A percentile compares a stretch with the other conserved stretches of the same genome.
These are phyloP conservation scores for Conomelus anceps DNA, from an alignment of 2,888 invertebrate species.

Conservation along the genomic window DNA sequence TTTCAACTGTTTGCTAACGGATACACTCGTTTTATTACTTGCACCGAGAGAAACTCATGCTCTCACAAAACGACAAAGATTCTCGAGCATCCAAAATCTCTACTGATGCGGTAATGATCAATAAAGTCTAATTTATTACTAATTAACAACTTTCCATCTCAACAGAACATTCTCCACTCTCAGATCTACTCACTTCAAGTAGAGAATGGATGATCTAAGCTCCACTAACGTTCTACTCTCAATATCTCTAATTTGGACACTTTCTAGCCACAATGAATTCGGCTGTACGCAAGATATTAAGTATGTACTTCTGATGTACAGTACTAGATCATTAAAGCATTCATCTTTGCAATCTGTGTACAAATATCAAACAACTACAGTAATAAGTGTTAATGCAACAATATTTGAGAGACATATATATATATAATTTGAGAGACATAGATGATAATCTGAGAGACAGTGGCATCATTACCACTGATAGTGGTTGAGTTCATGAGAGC, in stretches of 20 bases:
- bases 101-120: background rate
- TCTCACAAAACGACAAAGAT: background rate
- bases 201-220: background rate
- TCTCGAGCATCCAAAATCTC: background rate
- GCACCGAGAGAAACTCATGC: background rate
- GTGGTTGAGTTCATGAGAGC: no score
- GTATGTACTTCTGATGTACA: background rate
- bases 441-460: no score
- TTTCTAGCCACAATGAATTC: background rate
- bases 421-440: no score
- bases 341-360: background rate
- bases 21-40: background rate
- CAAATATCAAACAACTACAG: background rate
- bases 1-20: background rate
- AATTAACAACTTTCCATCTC: background rate
- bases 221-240: background rate
- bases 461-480: no score
- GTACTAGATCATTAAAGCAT: background rate
- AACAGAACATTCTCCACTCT: background rate
- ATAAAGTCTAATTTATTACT: background rate
- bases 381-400: background rate
- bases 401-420: no score
- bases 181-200: background rate
- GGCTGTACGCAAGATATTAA: background rate
- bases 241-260: background rate